phyloP scores from a whole-genome alignment of 92 coral and sea anemone genomes.

The Epizoanthus rinbou region DNA sequence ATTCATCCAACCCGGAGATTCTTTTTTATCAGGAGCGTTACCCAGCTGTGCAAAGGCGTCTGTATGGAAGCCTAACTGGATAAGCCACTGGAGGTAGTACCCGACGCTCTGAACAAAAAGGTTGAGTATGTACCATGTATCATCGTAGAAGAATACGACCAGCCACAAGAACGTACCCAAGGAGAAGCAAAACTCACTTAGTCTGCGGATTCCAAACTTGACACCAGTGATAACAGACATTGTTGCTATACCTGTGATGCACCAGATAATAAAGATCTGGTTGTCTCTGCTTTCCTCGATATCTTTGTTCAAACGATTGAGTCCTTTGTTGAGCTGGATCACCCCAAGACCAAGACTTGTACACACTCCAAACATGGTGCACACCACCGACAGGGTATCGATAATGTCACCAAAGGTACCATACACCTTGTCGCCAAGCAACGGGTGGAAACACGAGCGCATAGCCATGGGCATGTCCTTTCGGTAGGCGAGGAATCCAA shows the following conservation, averaged over 20 bases:
- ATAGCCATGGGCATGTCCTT: constrained; percentile 42
- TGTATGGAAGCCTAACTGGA: constrained; percentile 4
- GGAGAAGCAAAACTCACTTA: constrained; percentile 43
- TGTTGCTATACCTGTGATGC: constrained; percentile 45
- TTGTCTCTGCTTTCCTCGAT: constrained; percentile 25
- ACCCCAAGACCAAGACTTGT: constrained; percentile 57
- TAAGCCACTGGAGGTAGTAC: constrained; percentile 35
- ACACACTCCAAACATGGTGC: constrained; percentile 51
- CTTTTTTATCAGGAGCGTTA: too few relatives aligned
- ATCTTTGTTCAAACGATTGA: constrained; percentile 2
- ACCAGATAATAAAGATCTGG: constrained; percentile 41
- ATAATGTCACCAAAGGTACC: constrained; percentile 53
- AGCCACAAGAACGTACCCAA: constrained; percentile 41
- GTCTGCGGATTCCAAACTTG: constrained; percentile 47
- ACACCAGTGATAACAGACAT: constrained; percentile 46
- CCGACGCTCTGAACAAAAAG: constrained; percentile 47
- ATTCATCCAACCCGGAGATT: constrained; percentile 37
- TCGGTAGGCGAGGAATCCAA: constrained; percentile 37
- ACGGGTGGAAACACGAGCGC: constrained; percentile 47
- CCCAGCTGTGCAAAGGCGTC: too few relatives aligned
- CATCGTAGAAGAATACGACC: constrained; percentile 40
- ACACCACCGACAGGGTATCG: constrained; percentile 39
- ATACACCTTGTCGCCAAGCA: constrained; percentile 58
- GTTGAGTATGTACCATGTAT: constrained; percentile 34
- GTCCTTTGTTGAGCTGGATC: constrained; percentile 45